phyloP scores from a whole-genome alignment of 2,113 vertebrate species.

The Lamprotornis superbus region DNA sequence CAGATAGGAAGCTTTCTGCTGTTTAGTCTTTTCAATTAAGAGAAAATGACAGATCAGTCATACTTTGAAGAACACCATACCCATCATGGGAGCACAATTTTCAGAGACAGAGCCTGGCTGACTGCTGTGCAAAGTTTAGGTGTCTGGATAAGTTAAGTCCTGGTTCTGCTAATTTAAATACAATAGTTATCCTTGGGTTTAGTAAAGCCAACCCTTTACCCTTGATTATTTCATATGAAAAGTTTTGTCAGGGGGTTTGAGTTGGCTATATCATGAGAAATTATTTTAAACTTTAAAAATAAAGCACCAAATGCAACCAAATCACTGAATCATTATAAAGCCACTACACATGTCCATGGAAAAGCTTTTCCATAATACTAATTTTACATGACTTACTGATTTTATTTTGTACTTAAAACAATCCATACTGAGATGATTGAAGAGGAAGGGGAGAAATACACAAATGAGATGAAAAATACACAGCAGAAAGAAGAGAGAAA shows the following conservation, averaged over 20 bases:
- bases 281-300: not conserved
- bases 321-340: not conserved
- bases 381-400: not conserved
- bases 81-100: not conserved
- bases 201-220: not conserved
- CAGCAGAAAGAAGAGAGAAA: not conserved
- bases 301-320: not conserved
- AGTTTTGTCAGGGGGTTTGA: not conserved
- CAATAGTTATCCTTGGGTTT: not conserved
- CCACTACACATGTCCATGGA: not conserved
- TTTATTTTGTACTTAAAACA: not conserved
- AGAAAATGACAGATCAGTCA: not conserved
- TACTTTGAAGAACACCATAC: not conserved
- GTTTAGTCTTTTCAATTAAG: not conserved
- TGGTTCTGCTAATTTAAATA: not conserved
- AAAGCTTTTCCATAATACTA: not conserved
- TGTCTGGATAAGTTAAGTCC: not conserved
- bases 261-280: not conserved
- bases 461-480: not conserved
- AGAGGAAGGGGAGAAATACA: not conserved
- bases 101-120: not conserved
- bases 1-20: not conserved
- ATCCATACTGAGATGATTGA: not conserved
- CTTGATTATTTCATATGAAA: not conserved
- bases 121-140: not conserved